Percentiles rank a stretch among this genome's conserved stretches.
Conservation (phyloP, 2,888 invertebrate genomes). For the Alviniconcha strummeri region DNA sequence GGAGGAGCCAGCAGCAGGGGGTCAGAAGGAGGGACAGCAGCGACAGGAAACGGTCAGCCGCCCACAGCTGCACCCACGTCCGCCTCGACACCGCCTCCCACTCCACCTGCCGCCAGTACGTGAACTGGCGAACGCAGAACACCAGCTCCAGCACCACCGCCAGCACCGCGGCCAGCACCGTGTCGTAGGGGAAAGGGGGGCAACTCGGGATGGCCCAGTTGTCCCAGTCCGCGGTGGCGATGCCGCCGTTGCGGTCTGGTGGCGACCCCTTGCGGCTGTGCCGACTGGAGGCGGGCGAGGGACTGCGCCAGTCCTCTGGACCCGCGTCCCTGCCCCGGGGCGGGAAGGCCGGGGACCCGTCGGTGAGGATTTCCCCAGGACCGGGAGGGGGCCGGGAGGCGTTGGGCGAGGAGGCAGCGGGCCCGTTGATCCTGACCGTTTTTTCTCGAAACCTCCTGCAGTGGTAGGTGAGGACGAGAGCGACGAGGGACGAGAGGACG, state of each 20-base stretch:
- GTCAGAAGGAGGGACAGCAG: not conserved
- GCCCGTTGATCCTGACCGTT: not conserved
- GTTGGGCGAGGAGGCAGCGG: not conserved
- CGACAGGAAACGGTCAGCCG: constrained; percentile 5
- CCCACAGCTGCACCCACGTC: constrained; percentile 17
- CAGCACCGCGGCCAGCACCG: not conserved
- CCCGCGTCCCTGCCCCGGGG: no score
- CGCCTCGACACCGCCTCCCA: not conserved
- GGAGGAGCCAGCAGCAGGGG: constrained; percentile 1
- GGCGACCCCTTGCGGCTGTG: no score
- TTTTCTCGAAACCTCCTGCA: not conserved
- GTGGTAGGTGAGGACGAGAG: not conserved
- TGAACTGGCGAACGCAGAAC: constrained; percentile 19
- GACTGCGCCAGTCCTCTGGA: no score
- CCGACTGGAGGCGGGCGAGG: no score
- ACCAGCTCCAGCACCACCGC: constrained; percentile 1
- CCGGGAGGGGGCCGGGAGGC: not conserved
- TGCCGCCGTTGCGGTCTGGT: not conserved
- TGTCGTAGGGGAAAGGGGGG: not conserved
- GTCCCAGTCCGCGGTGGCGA: not conserved
- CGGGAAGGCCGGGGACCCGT: not conserved
- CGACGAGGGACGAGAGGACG: not conserved
- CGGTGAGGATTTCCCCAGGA: not conserved
- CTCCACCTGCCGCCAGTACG: constrained; percentile 9
- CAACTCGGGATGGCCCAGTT: not conserved